Percentiles rank a stretch among this genome's conserved stretches.
Conservation (phyloP, 2,113 vertebrate species). For the Anas platyrhynchos region DNA sequence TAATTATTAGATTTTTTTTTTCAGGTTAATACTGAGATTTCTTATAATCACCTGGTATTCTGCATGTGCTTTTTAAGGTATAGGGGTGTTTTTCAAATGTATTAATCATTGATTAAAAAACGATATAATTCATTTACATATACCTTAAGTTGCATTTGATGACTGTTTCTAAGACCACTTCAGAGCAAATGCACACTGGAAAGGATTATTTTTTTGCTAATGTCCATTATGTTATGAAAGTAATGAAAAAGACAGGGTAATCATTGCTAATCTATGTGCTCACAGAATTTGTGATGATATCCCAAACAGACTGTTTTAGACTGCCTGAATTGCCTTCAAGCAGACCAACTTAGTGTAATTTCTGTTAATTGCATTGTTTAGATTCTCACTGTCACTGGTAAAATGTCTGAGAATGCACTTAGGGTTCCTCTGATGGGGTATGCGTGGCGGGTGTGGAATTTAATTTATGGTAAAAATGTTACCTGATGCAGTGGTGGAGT, state of each 20-base stretch:
- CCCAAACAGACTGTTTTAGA: not conserved
- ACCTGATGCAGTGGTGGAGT: not conserved
- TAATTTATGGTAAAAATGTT: not conserved
- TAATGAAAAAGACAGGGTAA: not conserved
- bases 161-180: not conserved
- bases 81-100: not conserved
- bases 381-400: not conserved
- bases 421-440: not conserved
- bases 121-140: not conserved
- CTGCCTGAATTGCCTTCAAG: not conserved
- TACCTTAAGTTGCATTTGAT: not conserved
- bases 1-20: not conserved
- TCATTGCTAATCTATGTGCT: not conserved
- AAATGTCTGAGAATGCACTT: not conserved
- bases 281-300: not conserved
- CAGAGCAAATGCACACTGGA: not conserved
- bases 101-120: not conserved
- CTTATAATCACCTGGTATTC: not conserved
- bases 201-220: not conserved
- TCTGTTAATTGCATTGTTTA: slow-evolving; percentile 23
- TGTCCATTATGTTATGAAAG: not conserved
- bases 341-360: not conserved
- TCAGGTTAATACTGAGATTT: not conserved
- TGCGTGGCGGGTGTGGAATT: not conserved
- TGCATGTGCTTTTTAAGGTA: not conserved